Evolutionary conservation across 53 echinoderm and acorn worm species (phyloP).

Genomic region (Paracentrotus lividus): DNA sequence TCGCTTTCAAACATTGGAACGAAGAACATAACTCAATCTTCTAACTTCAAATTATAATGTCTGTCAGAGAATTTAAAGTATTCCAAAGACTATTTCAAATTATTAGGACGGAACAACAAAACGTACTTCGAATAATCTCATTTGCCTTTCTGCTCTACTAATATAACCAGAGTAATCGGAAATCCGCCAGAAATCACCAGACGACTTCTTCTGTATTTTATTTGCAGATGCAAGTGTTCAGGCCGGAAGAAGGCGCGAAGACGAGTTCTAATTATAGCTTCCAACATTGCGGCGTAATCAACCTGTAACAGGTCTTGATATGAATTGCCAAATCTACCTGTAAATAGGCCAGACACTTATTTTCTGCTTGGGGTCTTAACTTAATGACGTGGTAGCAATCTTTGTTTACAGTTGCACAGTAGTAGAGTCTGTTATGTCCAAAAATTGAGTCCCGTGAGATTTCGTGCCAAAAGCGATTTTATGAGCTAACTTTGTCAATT

Average conservation of each 20-base stretch:
- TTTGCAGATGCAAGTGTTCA: background rate
- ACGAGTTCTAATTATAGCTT: background rate
- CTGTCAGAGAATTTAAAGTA: too few species aligned
- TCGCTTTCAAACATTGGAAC: background rate
- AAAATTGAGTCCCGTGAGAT: too few species aligned
- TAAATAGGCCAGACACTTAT: background rate
- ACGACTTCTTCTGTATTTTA: background rate
- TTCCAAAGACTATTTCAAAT: too few species aligned
- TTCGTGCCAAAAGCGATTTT: too few species aligned
- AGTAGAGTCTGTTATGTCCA: too few species aligned
- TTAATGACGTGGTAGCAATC: too few species aligned
- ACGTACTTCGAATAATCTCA: too few species aligned
- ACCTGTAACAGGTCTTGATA: background rate
- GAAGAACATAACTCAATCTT: too few species aligned
- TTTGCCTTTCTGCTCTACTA: background rate
- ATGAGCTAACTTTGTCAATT: too few species aligned
- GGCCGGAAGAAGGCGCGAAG: background rate
- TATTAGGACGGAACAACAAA: too few species aligned
- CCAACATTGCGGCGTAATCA: background rate
- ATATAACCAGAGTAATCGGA: background rate
- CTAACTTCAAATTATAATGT: too few species aligned
- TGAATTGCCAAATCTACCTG: background rate
- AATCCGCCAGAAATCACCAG: background rate
- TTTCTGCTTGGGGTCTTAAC: background rate
- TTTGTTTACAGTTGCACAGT: too few species aligned